Percentiles rank a stretch among this genome's conserved stretches.
Conservation (phyloP, 2,113 vertebrate species). For the Tachycineta bicolor region DNA sequence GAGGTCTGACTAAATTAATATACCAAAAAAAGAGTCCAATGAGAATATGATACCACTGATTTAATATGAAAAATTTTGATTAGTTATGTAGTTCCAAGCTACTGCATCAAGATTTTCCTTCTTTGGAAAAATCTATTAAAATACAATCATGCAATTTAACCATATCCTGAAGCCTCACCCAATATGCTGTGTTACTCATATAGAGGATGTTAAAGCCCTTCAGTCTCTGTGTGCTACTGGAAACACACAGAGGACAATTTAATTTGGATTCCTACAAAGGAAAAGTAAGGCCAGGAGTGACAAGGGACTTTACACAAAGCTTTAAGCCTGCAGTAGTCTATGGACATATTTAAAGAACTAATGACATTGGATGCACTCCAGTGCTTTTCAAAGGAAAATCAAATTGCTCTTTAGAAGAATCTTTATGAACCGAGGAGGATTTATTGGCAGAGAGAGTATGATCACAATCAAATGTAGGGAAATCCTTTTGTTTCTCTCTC, state of each 20-base stretch:
- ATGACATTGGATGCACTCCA: slow-evolving; percentile 19
- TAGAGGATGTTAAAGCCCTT: not conserved
- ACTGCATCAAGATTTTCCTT: not conserved
- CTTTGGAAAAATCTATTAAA: not conserved
- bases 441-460: not conserved
- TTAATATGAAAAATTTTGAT: not conserved
- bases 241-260: not conserved
- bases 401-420: slow-evolving; percentile 24
- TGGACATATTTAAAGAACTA: slow-evolving; percentile 4
- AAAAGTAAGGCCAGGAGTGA: not conserved
- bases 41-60: not conserved
- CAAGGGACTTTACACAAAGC: not conserved
- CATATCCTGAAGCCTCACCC: not conserved
- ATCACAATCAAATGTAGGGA: not conserved
- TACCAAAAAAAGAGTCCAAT: not conserved
- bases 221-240: not conserved
- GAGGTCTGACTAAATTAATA: not conserved
- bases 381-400: slow-evolving; percentile 29
- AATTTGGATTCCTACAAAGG: not conserved
- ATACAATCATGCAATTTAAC: not conserved
- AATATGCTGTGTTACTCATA: not conserved
- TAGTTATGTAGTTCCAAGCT: not conserved
- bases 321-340: not conserved
- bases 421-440: not conserved
- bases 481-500: not conserved